Percentiles rank a stretch among this genome's conserved stretches.
Evolutionary conservation across 2,888 invertebrate genomes (phyloP).

Genomic region (Drosophila rellima): DNA sequence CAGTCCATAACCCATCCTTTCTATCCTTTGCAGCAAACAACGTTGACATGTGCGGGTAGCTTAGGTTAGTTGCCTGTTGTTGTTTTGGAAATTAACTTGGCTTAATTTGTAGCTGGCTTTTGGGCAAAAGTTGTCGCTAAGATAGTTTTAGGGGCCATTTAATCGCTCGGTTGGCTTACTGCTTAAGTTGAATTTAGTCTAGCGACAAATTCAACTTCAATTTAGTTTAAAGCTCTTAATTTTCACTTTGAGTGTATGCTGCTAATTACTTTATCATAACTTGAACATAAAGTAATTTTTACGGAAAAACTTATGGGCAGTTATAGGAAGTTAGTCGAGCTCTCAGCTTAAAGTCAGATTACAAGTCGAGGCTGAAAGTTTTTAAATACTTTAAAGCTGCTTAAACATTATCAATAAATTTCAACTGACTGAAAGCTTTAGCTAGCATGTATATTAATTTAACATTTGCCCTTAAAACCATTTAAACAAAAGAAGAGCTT

Average conservation of each 20-base stretch:
- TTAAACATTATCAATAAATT: too few relatives aligned
- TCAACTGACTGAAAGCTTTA: too few relatives aligned
- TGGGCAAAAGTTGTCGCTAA: slow-evolving; percentile 25
- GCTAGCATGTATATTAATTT: too few relatives aligned
- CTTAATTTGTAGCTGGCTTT: slow-evolving; percentile 55
- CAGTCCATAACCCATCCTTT: slow-evolving; percentile 19
- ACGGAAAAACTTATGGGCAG: neutral
- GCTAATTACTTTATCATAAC: slow-evolving; percentile 29
- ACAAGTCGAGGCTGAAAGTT: too few relatives aligned
- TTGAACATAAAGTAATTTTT: slow-evolving; percentile 2
- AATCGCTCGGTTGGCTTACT: slow-evolving; percentile 38
- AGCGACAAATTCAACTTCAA: slow-evolving; percentile 26
- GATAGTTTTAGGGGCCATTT: slow-evolving; percentile 44
- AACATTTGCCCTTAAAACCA: too few relatives aligned
- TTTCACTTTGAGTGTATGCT: slow-evolving; percentile 6
- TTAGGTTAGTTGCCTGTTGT: slow-evolving; percentile 43
- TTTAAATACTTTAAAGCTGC: neutral
- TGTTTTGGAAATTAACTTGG: slow-evolving; percentile 55
- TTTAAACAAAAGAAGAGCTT: too few relatives aligned
- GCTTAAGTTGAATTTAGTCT: slow-evolving; percentile 11
- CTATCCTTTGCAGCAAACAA: slow-evolving; percentile 14
- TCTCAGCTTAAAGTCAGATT: neutral
- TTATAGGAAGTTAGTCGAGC: neutral
- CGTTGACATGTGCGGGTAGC: slow-evolving; percentile 65
- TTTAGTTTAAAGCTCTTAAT: slow-evolving; percentile 12